Evolutionary conservation across 2,888 invertebrate genomes (phyloP).

Genomic region (Drosophila imparisetae): DNA sequence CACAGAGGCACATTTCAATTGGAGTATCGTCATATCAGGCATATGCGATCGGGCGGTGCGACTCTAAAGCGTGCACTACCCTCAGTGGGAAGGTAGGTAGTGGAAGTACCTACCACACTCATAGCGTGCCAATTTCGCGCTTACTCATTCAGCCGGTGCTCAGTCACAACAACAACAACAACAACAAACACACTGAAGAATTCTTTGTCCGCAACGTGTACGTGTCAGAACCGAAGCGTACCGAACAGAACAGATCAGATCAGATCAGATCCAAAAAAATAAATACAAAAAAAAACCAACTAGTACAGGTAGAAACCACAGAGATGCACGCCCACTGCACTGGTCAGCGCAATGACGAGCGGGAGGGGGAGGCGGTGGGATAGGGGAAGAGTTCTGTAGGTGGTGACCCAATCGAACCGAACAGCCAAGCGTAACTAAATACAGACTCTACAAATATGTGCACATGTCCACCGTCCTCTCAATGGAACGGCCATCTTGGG

Average conservation of each 20-base stretch:
- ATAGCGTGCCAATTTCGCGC: constrained; percentile 64
- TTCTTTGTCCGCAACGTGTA: constrained; percentile 36
- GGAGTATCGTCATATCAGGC: constrained; percentile 33
- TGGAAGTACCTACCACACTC: constrained; percentile 36
- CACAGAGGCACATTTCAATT: not conserved
- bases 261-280: not conserved
- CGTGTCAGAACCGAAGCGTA: constrained; percentile 39
- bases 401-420: constrained; percentile 25
- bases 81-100: constrained; percentile 14
- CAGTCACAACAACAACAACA: constrained; percentile 27
- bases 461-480: not conserved
- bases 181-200: constrained; percentile 12
- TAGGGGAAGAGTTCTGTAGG: not conserved
- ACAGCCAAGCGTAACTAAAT: constrained; percentile 14
- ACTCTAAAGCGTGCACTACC: constrained; percentile 33
- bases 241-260: not conserved
- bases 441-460: not conserved
- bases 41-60: constrained; percentile 36
- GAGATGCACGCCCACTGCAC: constrained; percentile 35
- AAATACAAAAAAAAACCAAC: not conserved
- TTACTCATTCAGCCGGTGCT: constrained; percentile 55
- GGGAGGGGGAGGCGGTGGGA: too few relatives aligned
- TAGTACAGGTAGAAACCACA: constrained; percentile 21
- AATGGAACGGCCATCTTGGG: not conserved
- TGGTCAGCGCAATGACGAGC: not conserved